phyloP scores from a whole-genome alignment of 2,797 vertebrate species.

The Florisuga fusca region DNA sequence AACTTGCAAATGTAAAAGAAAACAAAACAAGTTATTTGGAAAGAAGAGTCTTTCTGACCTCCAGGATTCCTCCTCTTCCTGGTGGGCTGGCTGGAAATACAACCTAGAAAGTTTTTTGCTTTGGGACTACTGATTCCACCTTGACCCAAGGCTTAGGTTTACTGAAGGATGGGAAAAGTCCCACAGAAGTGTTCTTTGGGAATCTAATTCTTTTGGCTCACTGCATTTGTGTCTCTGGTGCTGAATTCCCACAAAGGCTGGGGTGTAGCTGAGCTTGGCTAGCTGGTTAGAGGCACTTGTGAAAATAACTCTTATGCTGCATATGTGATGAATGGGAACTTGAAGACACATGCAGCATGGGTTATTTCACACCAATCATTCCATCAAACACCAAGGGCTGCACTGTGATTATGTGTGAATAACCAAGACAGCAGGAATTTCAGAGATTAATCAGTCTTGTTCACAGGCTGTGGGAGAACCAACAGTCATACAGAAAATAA shows the following conservation, averaged over 20 bases:
- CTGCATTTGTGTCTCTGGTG: conserved; percentile 1
- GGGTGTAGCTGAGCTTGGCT: background rate
- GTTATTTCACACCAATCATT: conserved; percentile 15
- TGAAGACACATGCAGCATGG: background rate
- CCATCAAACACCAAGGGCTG: background rate
- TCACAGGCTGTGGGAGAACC: background rate
- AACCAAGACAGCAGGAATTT: conserved; percentile 20
- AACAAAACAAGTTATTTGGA: conserved; percentile 8
- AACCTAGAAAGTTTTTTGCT: background rate
- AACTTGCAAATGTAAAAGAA: conserved; percentile 6
- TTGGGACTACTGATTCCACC: conserved; percentile 1
- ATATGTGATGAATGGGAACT: background rate
- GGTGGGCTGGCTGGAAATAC: conserved; percentile 26
- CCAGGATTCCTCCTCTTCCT: conserved; percentile 16
- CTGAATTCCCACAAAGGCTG: conserved; percentile 35
- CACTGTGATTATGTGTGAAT: conserved; percentile 1
- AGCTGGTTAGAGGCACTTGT: background rate
- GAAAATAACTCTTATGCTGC: conserved; percentile 9
- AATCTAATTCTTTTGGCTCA: conserved; percentile 13
- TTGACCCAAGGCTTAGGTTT: conserved; percentile 1
- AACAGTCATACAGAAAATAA: background rate
- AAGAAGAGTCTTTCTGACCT: background rate
- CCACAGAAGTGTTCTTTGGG: conserved; percentile 24
- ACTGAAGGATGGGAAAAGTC: conserved; percentile 38
- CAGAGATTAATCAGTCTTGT: conserved; percentile 9